Evolutionary conservation across 2,113 vertebrate species (phyloP).

Genomic region (Pelecanus crispus): DNA sequence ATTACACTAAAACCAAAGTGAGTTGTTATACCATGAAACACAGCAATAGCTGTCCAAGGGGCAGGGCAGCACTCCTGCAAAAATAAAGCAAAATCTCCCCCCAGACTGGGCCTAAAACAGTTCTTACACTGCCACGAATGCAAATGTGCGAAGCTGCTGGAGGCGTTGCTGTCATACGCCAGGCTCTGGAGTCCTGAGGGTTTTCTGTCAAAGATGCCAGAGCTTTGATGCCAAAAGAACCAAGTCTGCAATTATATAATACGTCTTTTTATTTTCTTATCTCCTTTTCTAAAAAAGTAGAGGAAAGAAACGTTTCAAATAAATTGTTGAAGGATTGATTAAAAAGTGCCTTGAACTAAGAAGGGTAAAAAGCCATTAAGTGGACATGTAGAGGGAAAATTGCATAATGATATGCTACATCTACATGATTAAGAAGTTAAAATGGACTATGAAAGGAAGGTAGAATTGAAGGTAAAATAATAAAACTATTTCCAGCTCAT

Average conservation of each 20-base stretch:
- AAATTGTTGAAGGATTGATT: background rate
- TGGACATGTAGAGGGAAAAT: background rate
- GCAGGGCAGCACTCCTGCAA: background rate
- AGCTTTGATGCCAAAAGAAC: background rate
- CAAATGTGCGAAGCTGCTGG: background rate
- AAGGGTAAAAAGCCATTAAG: background rate
- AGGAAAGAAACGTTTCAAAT: background rate
- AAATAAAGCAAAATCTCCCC: background rate
- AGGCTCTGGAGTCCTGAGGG: background rate
- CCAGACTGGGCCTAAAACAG: background rate
- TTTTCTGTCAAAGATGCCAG: background rate
- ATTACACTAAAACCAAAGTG: slow-evolving; percentile 4
- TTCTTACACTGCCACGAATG: background rate
- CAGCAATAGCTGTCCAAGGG: background rate
- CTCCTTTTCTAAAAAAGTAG: background rate
- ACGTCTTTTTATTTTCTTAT: background rate
- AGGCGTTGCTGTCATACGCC: background rate
- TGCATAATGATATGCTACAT: background rate
- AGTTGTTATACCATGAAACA: background rate
- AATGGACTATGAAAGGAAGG: background rate
- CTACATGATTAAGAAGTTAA: background rate
- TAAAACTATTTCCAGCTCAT: background rate
- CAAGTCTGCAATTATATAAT: background rate
- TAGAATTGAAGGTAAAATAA: background rate
- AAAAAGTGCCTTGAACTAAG: background rate